A percentile compares a stretch with the other conserved stretches of the same genome.
Evolutionary conservation across 2,888 invertebrate genomes (phyloP).

Genomic region (Aporophyla lueneburgensis): DNA sequence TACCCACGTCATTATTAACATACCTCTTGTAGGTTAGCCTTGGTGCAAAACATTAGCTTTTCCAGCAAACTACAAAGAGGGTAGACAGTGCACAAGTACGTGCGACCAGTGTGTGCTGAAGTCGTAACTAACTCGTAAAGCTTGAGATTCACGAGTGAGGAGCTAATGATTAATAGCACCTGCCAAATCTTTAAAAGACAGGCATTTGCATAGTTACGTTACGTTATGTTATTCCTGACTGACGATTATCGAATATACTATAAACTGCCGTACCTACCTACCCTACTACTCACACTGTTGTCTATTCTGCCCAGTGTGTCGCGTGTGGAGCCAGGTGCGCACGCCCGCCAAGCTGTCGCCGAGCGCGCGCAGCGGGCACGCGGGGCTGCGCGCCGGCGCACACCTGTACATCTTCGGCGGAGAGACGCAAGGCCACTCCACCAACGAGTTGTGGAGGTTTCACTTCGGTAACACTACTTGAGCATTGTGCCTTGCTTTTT

Average conservation of each 20-base stretch:
- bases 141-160: background rate
- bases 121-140: background rate
- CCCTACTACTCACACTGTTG: slow-evolving; percentile 76
- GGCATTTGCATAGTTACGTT: background rate
- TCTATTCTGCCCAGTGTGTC: slow-evolving; percentile 83
- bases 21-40: background rate
- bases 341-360: slow-evolving; percentile 92
- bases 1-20: slow-evolving; percentile 40
- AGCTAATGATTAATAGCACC: background rate
- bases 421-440: slow-evolving; percentile 93
- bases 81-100: background rate
- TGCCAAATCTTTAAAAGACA: background rate
- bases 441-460: slow-evolving; percentile 95
- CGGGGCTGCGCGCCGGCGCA: slow-evolving; percentile 94
- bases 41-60: background rate
- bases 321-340: slow-evolving; percentile 92
- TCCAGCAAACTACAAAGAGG: background rate
- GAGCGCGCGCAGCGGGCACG: slow-evolving; percentile 94
- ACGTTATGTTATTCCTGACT: background rate
- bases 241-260: background rate
- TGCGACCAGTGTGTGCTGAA: background rate
- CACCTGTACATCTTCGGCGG: slow-evolving; percentile 96
- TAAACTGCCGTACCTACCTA: background rate
- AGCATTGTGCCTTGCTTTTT: background rate
- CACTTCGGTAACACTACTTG: slow-evolving; percentile 92